Percentiles rank a stretch among this genome's conserved stretches.
These are phyloP conservation scores for Indri indri DNA, from an alignment of 2,113 vertebrate genomes.

Conservation along the genomic window DNA sequence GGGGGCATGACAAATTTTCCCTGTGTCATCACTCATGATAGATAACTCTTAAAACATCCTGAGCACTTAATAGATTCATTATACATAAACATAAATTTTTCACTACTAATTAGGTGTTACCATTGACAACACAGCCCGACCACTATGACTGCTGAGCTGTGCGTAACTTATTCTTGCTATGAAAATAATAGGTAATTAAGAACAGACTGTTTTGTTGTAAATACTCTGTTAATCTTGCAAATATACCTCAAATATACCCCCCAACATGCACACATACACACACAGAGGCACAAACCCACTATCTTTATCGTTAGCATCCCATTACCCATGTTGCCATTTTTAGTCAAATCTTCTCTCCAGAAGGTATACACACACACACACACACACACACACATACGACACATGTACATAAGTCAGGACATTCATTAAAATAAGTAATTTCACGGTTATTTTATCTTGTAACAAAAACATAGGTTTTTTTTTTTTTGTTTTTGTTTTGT, in stretches of 20 bases:
- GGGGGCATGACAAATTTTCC: neutral
- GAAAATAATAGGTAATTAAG: slow-evolving; percentile 73
- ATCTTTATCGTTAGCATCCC: neutral
- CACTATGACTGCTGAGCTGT: slow-evolving; percentile 47
- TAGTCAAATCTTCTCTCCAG: neutral
- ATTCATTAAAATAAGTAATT: slow-evolving; percentile 76
- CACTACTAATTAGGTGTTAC: neutral
- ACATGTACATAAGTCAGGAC: neutral
- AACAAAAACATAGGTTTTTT: neutral
- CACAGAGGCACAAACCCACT: neutral
- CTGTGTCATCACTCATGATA: neutral
- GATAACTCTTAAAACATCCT: neutral
- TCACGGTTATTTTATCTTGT: neutral
- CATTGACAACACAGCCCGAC: neutral
- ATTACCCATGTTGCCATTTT: neutral
- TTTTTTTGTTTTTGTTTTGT: too few species aligned
- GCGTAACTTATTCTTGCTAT: slow-evolving; percentile 73
- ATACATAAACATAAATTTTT: neutral
- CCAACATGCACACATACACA: neutral
- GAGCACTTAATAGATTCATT: neutral
- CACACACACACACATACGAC: fast-evolving
- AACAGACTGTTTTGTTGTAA: neutral
- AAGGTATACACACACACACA: neutral
- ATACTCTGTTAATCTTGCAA: neutral
- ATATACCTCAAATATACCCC: neutral